A percentile compares a stretch with the other conserved stretches of the same genome.
Evolutionary conservation across 2,797 vertebrate species (phyloP).

Genomic region (Cuniculus paca): DNA sequence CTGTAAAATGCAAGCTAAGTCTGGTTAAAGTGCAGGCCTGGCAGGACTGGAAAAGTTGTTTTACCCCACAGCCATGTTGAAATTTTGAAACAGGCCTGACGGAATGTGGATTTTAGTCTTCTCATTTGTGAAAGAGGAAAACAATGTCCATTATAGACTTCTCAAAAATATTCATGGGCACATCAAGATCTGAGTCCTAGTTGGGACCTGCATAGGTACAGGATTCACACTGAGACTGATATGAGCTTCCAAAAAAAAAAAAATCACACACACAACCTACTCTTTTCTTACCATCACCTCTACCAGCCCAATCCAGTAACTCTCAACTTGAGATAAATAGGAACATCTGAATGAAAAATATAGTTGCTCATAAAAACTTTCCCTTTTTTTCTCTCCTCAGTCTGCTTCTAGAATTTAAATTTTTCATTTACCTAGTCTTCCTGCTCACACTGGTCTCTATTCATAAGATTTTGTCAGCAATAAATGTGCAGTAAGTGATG

Average conservation of each 20-base stretch:
- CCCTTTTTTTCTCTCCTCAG: neutral
- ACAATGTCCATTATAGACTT: neutral
- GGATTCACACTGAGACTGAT: neutral
- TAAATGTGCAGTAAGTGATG: neutral
- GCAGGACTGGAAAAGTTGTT: neutral
- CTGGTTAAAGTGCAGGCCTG: neutral
- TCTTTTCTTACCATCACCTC: neutral
- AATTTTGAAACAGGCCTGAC: conserved; percentile 15
- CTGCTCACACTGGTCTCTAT: neutral
- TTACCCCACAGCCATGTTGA: neutral
- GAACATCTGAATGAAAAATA: conserved; percentile 31
- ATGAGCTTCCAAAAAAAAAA: neutral
- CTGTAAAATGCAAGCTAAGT: neutral
- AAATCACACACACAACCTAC: neutral
- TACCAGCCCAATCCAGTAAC: neutral
- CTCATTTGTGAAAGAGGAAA: conserved; percentile 46
- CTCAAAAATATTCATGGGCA: neutral
- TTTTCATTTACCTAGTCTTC: conserved; percentile 22
- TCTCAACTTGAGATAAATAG: neutral
- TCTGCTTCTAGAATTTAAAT: conserved; percentile 23
- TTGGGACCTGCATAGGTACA: neutral
- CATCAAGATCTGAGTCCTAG: neutral
- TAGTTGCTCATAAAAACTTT: neutral
- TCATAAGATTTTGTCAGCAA: conserved; percentile 35
- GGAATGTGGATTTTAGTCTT: neutral